These are phyloP conservation scores for Antheraea pernyi DNA, from an alignment of 1,140 invertebrate species.

Conservation along the genomic window DNA sequence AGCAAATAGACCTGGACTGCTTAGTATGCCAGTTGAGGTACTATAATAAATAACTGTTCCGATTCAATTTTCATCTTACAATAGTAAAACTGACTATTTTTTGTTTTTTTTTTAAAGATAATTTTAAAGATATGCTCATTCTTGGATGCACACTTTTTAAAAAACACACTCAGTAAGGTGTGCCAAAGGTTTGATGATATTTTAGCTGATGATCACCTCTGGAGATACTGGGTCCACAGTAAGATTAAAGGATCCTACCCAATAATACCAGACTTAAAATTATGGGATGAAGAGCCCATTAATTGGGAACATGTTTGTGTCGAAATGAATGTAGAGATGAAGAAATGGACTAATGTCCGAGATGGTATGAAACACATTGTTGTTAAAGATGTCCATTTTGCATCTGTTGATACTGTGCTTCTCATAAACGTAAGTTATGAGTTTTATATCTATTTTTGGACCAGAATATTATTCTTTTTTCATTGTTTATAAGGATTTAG, in stretches of 20 bases:
- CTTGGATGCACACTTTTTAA: conserved; percentile 66
- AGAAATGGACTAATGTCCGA: conserved; percentile 64
- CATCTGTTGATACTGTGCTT: conserved; percentile 72
- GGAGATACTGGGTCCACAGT: conserved; percentile 68
- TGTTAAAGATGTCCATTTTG: conserved; percentile 70
- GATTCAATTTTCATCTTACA: conserved; percentile 11
- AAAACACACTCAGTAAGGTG: conserved; percentile 62
- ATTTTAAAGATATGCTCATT: conserved; percentile 75
- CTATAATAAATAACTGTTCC: conserved; percentile 8
- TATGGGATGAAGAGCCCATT: conserved; percentile 45
- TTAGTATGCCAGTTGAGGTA: conserved; percentile 67
- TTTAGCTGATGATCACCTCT: conserved; percentile 65
- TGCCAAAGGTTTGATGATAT: conserved; percentile 71
- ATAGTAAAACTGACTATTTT: background rate
- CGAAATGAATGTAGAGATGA: conserved; percentile 60
- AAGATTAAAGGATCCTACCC: conserved; percentile 61
- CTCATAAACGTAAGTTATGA: conserved; percentile 67
- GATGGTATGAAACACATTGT: conserved; percentile 61
- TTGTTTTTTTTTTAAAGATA: conserved; percentile 55
- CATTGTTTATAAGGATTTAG: too few species aligned
- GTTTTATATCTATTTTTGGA: background rate
- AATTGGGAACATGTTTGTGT: conserved; percentile 70
- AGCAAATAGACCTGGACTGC: conserved; percentile 38
- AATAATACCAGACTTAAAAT: conserved; percentile 52
- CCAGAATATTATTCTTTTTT: too few species aligned